Base-by-base conservation (phyloP, 2,888 invertebrate genomes). In the Amiota mariae region DNA sequence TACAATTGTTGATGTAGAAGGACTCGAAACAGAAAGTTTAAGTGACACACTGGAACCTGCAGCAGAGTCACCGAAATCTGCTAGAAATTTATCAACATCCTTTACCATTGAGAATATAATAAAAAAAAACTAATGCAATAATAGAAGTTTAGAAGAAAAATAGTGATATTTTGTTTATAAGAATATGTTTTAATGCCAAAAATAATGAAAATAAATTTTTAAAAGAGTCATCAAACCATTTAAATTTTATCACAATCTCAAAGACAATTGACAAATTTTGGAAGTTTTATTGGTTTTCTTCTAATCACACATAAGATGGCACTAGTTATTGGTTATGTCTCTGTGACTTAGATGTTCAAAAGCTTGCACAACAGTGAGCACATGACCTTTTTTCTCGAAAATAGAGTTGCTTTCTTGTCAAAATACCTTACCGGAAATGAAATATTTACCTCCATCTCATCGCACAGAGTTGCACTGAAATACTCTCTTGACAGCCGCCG, bases 91-190 rank as follows among this genome's bases (percentile, higher is more conserved):
- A 13, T 2, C 67, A 12, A 82, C 84, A 8, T 80, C 87, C 9
- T 90, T 90, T 77, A 89, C 89, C 72, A 90, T 90, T 78, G 90
- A 90, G 76, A 90, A 89, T 80, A 87, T 90, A 63, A 90, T 90
- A 73, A 88, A 84, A 77, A 90, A 89, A 78, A 83, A 87, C 76
- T 89, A 85, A 47, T 15, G 1, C 8, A 59, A 15, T 15, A 15
- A 24, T 51, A 18, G 10, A 48, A 46, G 2, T 66, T 15, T 59
- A 59, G 13, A n/a, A 47, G 15, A 48, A 12, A 63, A 47, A n/a
- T 66, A 66, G 66, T 66, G 66, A 66, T 66, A 66, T 66, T 20
- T 66, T 66, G 11, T 18, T 36, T 18, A 15, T 49, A 48, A 66
- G 66, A 66, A 48, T 46, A 46, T 20, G 9, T 15, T 15, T 54